phyloP scores from a whole-genome alignment of 2,888 invertebrate genomes.

The Nephrotoma guestfalica region DNA sequence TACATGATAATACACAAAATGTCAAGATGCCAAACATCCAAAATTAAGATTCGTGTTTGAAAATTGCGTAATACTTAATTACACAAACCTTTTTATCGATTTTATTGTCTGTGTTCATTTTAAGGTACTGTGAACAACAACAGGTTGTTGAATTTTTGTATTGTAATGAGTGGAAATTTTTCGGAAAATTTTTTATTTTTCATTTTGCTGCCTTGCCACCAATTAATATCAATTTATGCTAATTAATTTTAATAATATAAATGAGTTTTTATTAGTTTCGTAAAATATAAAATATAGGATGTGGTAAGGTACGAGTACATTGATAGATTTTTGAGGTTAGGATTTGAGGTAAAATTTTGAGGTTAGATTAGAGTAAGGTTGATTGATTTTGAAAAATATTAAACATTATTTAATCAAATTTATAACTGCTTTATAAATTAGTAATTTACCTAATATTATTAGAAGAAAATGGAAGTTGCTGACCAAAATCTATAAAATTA shows the following conservation, averaged over 20 bases:
- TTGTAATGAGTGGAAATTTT: background rate
- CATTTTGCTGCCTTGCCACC: background rate
- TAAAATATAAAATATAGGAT: background rate
- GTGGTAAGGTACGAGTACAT: background rate
- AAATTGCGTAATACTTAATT: background rate
- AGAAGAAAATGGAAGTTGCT: too few relatives aligned
- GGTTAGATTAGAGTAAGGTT: background rate
- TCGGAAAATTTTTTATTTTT: background rate
- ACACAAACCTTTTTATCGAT: background rate
- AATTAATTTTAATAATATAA: background rate
- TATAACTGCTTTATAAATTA: too few relatives aligned
- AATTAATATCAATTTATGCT: constrained; percentile 4
- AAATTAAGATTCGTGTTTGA: background rate
- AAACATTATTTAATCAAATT: background rate
- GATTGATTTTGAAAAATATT: background rate
- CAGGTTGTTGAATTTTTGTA: background rate
- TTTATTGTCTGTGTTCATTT: background rate
- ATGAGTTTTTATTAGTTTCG: background rate
- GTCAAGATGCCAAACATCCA: background rate
- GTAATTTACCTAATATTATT: too few relatives aligned
- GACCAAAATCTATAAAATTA: too few relatives aligned
- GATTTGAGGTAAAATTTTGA: background rate
- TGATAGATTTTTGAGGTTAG: background rate
- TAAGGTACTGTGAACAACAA: background rate
- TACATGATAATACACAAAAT: background rate